Percentiles rank a stretch among this genome's conserved stretches.
Conservation (phyloP, 2,113 vertebrate genomes). For the Silurus asotus region DNA sequence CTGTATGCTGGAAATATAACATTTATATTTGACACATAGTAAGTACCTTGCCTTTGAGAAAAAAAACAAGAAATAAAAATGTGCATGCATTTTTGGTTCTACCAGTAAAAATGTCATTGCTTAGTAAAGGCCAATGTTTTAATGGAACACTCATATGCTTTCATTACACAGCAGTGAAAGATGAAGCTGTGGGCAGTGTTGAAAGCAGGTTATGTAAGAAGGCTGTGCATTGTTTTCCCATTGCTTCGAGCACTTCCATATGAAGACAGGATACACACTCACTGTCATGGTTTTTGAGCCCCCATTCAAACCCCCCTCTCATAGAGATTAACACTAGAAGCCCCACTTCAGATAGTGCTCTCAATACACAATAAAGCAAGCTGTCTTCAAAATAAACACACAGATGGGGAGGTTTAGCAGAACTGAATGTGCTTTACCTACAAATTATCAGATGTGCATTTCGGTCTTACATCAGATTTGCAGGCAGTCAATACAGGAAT, state of each 20-base stretch:
- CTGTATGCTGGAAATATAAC: background rate
- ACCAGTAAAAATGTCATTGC: constrained; percentile 16
- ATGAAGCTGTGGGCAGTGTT: constrained; percentile 61
- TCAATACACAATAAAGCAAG: background rate
- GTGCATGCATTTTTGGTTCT: background rate
- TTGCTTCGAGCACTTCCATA: constrained; percentile 54
- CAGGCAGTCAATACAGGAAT: background rate
- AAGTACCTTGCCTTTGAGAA: background rate
- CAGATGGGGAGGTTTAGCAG: background rate
- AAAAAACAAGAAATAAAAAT: background rate
- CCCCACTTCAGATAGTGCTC: constrained; percentile 27
- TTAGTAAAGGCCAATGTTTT: constrained; percentile 13
- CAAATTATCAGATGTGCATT: background rate
- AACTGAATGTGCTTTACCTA: background rate
- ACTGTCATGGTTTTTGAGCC: constrained; percentile 28
- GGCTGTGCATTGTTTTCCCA: constrained; percentile 55
- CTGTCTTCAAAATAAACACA: constrained; percentile 2
- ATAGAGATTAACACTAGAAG: constrained; percentile 31
- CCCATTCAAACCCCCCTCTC: background rate
- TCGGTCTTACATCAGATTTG: background rate
- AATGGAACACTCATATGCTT: constrained; percentile 38
- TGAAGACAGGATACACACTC: constrained; percentile 42
- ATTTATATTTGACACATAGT: background rate
- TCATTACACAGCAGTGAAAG: constrained; percentile 46
- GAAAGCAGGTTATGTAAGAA: constrained; percentile 65